Conservation (phyloP, 2,888 invertebrate genomes). For the Luperina nickerlii region DNA sequence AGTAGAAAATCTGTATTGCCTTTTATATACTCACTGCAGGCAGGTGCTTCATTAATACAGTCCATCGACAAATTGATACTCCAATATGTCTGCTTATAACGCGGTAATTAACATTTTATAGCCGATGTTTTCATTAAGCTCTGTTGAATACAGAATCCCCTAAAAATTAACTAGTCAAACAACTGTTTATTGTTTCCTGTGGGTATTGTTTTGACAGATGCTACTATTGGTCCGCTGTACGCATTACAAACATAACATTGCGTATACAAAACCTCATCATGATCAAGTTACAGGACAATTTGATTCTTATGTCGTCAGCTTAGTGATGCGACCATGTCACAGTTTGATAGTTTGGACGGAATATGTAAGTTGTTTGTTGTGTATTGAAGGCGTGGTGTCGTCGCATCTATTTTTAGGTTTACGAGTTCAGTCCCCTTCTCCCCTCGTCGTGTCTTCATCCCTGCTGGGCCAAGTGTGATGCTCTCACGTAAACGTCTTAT, state of each 20-base stretch:
- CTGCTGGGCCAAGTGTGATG: conserved; percentile 67
- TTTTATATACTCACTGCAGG: conserved; percentile 25
- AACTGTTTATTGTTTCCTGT: conserved; percentile 84
- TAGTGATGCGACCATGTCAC: conserved; percentile 63
- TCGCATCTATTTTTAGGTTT: conserved; percentile 87
- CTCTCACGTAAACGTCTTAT: conserved; percentile 66
- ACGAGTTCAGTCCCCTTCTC: conserved; percentile 85
- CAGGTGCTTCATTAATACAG: conserved; percentile 51
- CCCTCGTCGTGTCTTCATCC: conserved; percentile 70
- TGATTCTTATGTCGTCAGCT: conserved; percentile 64
- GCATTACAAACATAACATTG: conserved; percentile 55
- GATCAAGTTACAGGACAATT: conserved; percentile 59
- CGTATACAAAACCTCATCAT: conserved; percentile 53
- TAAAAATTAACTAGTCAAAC: conserved; percentile 74
- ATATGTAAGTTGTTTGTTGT: conserved; percentile 65
- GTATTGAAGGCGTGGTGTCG: conserved; percentile 78
- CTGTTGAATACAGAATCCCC: conserved; percentile 62
- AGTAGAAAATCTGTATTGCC: conserved; percentile 12
- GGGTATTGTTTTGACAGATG: conserved; percentile 87
- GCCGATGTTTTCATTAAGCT: conserved; percentile 63
- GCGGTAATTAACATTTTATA: conserved; percentile 64
- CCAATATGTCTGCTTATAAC: conserved; percentile 33
- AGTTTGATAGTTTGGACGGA: conserved; percentile 58
- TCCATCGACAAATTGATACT: conserved; percentile 51
- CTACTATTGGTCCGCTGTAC: conserved; percentile 67